Evolutionary conservation across 2,113 vertebrate species (phyloP).

Genomic region (Narcine bancroftii): DNA sequence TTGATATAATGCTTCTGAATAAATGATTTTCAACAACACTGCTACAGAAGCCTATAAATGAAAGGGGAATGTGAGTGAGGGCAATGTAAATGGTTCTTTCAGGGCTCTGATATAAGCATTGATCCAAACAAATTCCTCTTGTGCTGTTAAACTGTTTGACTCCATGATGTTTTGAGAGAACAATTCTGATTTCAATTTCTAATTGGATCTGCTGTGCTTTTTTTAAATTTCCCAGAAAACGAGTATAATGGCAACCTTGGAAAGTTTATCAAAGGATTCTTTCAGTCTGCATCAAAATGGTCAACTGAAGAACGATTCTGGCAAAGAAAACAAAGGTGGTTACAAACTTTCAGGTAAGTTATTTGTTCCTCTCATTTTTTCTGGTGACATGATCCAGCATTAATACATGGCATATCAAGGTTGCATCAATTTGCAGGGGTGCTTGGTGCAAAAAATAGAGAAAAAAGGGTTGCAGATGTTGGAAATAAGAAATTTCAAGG

Average conservation of each 20-base stretch:
- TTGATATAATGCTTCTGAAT: not conserved
- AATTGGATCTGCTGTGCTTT: not conserved
- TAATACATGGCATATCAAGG: too few relatives aligned
- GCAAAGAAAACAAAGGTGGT: constrained; percentile 33
- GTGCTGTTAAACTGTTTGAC: not conserved
- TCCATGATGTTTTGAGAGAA: not conserved
- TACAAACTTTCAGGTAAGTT: constrained; percentile 32
- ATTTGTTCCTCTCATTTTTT: not conserved
- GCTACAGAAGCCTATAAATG: not conserved
- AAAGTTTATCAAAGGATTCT: not conserved
- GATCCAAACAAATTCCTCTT: not conserved
- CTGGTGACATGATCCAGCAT: too few relatives aligned
- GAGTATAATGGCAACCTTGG: not conserved
- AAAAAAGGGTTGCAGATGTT: too few relatives aligned
- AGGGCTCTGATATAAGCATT: not conserved
- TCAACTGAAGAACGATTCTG: constrained; percentile 28
- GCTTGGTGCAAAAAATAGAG: too few relatives aligned
- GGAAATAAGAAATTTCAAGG: too few relatives aligned
- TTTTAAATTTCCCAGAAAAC: not conserved
- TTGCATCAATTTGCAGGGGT: too few relatives aligned
- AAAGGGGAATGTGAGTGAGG: not conserved
- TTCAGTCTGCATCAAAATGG: not conserved
- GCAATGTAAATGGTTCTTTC: not conserved
- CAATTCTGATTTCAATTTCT: not conserved
- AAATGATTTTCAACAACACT: not conserved